phyloP scores from a whole-genome alignment of 2,797 vertebrate genomes.

The Philypnodon macrostomus region DNA sequence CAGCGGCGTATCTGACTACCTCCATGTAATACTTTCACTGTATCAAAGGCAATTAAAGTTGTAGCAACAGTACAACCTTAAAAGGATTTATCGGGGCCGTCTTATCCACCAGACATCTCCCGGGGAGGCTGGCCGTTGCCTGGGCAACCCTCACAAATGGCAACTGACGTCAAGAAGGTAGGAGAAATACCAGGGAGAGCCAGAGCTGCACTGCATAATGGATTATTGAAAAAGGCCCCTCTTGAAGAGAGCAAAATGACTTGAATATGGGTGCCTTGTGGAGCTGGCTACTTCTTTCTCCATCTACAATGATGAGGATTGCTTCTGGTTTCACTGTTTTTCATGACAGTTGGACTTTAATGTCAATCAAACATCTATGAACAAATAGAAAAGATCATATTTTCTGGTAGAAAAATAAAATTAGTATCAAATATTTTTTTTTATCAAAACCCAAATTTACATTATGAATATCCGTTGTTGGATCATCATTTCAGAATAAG shows the following conservation, averaged over 20 bases:
- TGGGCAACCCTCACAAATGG: constrained; percentile 89
- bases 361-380: no score
- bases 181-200: constrained; percentile 84
- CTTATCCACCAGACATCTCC: constrained; percentile 85
- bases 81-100: constrained; percentile 81
- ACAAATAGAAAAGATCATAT: no score
- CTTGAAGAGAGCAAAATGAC: constrained; percentile 74
- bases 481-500: no score
- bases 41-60: constrained; percentile 77
- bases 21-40: constrained; percentile 53
- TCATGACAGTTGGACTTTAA: constrained; percentile 44
- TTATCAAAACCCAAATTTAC: no score
- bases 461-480: no score
- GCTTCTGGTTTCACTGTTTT: constrained; percentile 50
- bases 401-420: no score
- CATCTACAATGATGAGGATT: constrained; percentile 31
- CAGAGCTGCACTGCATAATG: constrained; percentile 83
- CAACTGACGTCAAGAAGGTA: constrained; percentile 89
- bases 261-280: constrained; percentile 69
- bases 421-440: no score
- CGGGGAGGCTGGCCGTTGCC: constrained; percentile 87
- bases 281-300: constrained; percentile 21
- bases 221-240: constrained; percentile 78
- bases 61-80: constrained; percentile 76
- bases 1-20: constrained; percentile 20